phyloP scores from a whole-genome alignment of 2,113 vertebrate species.

The Phalacrocorax carbo region DNA sequence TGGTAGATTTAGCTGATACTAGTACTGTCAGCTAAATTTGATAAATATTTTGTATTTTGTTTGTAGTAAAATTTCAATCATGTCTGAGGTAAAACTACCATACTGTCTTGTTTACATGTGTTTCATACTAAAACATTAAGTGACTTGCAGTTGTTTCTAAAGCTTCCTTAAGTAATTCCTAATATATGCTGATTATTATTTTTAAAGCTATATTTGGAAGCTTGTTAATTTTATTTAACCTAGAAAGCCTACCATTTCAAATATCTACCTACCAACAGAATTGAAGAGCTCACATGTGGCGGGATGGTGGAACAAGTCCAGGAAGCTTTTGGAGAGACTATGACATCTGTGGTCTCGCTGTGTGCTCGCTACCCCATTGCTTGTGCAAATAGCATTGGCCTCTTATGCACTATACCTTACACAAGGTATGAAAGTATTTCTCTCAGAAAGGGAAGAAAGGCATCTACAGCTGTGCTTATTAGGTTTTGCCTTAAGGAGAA shows the following conservation, averaged over 20 bases:
- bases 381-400: constrained; percentile 96
- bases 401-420: constrained; percentile 95
- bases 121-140: neutral
- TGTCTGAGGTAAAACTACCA: neutral
- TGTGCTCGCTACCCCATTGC: constrained; percentile 97
- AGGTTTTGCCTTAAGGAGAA: neutral
- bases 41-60: neutral
- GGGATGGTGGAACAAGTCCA: constrained; percentile 98
- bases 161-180: neutral
- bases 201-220: neutral
- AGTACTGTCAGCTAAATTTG: neutral
- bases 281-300: constrained; percentile 94
- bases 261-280: constrained; percentile 69
- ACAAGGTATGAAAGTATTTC: constrained; percentile 78
- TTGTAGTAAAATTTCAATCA: neutral
- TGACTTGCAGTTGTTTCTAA: neutral
- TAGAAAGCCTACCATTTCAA: neutral
- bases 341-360: constrained; percentile 96
- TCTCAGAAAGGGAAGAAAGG: neutral
- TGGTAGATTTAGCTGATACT: neutral
- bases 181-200: neutral
- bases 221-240: neutral
- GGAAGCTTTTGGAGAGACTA: constrained; percentile 97
- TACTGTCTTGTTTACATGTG: neutral
- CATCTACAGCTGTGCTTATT: neutral